Conservation (phyloP, 2,113 vertebrate species). For the Hirundichthys speculiger region DNA sequence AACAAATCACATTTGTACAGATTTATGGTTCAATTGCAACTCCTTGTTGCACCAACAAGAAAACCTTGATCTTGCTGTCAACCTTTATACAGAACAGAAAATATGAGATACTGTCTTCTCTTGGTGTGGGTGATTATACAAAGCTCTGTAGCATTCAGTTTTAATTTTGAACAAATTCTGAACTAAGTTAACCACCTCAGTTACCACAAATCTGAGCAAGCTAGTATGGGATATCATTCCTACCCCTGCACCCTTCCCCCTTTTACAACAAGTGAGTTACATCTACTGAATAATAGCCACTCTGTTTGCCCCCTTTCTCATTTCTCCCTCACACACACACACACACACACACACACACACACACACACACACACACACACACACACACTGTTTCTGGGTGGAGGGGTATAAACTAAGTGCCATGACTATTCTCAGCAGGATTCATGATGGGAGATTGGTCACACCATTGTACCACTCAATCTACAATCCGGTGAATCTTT, state of each 20-base stretch:
- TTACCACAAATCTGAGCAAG: conserved; percentile 29
- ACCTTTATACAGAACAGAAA: neutral
- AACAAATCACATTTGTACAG: conserved; percentile 30
- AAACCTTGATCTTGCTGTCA: conserved; percentile 43
- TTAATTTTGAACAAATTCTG: neutral
- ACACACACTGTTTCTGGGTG: conserved; percentile 26
- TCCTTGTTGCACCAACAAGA: conserved; percentile 39
- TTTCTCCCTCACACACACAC: conserved; percentile 12
- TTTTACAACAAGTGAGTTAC: conserved; percentile 50
- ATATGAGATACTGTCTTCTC: fast-evolving
- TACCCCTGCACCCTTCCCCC: conserved; percentile 42
- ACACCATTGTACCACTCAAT: conserved; percentile 75
- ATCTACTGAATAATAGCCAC: conserved; percentile 70
- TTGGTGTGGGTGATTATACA: no score
- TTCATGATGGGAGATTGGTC: conserved; percentile 65
- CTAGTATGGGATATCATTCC: conserved; percentile 56
- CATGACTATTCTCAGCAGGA: conserved; percentile 74
- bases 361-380: conserved; percentile 19
- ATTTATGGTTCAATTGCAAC: conserved; percentile 21
- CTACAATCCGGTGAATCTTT: conserved; percentile 58
- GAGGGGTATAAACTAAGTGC: conserved; percentile 65
- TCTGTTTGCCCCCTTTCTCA: conserved; percentile 46
- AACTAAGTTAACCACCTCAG: conserved; percentile 14
- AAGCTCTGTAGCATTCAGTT: neutral
- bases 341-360: conserved; percentile 5